These are phyloP conservation scores for Automeris io DNA, from an alignment of 2,888 invertebrate genomes.

Conservation along the genomic window DNA sequence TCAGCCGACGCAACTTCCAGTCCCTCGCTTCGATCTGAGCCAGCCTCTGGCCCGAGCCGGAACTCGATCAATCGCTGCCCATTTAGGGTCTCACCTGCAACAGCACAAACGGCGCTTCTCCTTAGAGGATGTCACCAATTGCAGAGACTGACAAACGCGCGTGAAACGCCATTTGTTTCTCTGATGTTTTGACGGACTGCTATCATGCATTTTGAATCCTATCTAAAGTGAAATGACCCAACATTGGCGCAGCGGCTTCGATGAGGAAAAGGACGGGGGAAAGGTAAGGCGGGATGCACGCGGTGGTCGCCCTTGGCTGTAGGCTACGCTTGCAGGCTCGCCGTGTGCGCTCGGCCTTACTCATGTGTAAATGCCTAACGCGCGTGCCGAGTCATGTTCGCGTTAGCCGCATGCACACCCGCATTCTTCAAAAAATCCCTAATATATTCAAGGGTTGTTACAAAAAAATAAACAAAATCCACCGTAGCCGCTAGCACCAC, in stretches of 20 bases:
- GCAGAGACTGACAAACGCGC: background rate
- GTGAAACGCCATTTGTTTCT: background rate
- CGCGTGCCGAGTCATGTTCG: constrained; percentile 36
- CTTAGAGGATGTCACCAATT: background rate
- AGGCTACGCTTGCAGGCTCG: constrained; percentile 51
- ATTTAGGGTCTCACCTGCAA: constrained; percentile 87
- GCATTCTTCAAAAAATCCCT: constrained; percentile 16
- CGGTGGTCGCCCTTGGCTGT: constrained; percentile 65
- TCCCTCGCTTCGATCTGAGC: constrained; percentile 70
- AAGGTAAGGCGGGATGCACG: constrained; percentile 35
- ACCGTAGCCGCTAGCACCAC: constrained; percentile 23
- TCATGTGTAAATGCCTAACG: constrained; percentile 17
- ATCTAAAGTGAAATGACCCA: constrained; percentile 58
- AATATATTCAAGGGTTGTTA: constrained; percentile 2
- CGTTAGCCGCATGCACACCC: constrained; percentile 49
- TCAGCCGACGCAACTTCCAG: constrained; percentile 86
- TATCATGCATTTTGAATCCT: constrained; percentile 29
- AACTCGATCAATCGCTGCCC: constrained; percentile 92
- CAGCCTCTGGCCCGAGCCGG: constrained; percentile 80
- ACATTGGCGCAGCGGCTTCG: constrained; percentile 31
- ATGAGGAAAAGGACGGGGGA: constrained; percentile 15
- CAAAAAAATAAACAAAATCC: constrained; percentile 8
- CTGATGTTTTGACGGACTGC: constrained; percentile 6
- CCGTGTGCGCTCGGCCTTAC: constrained; percentile 26
- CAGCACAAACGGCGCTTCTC: constrained; percentile 12